Evolutionary conservation across 1,140 invertebrate species (phyloP), one percentile per base, ranked within the genome.

Genomic region (Argopecten irradians): DNA sequence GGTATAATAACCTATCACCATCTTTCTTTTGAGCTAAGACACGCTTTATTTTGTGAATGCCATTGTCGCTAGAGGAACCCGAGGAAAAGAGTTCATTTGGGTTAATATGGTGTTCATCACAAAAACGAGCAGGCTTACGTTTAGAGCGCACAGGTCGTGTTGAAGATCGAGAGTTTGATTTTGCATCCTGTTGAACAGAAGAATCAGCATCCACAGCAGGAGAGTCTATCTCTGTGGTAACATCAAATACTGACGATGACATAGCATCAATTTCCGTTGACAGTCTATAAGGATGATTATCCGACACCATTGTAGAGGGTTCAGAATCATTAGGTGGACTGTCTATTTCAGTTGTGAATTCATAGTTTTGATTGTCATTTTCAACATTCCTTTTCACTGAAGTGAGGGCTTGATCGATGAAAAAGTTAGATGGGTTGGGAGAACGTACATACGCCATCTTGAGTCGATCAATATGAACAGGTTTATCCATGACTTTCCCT

Each of bases 361-460:
- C 43, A 19, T 11, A 46, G n/a, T 11, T 19, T 19, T 46, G 13
- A 46, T 46, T 46, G 43, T 46, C 43, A 46, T n/a, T 28, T 28
- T n/a, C n/a, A 71, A 19, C 19, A 46, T 19, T 11, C 19, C 22
- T 46, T 46, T 11, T 19, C 43, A 46, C 14, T 19, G 13, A 11
- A 46, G 43, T 46, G 22, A 16, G 13, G 13, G 22, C 43, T 46
- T 46, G 13, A 19, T 46, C 43, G 22, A 46, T 46, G 43, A 46
- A 46, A 19, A 46, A 46, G 43, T 46, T 46, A 19, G 43, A 16
- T 11, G 83, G 87, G 39, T 39, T 43, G 8, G 88, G 88, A 32
- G 36, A 86, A 32, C 88, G 82, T 8, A 89, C 82, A 89, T 86
- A 87, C 13, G 89, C 87, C 7, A 86, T 88, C 36, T 90, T 88